phyloP scores from a whole-genome alignment of 2,113 vertebrate genomes.

The Lycocorax pyrrhopterus region DNA sequence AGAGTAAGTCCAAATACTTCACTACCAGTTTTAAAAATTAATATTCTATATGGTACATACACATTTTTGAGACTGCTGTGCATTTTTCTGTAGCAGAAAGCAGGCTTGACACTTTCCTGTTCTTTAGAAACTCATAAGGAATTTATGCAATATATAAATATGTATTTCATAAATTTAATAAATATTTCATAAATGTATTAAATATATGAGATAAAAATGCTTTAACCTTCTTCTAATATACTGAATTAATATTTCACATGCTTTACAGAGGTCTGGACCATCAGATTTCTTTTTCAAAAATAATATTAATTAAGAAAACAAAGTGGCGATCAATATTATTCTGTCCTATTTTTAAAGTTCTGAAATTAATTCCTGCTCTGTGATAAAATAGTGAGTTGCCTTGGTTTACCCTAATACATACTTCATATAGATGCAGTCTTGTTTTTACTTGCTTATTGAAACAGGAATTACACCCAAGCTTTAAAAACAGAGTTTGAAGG shows the following conservation, averaged over 20 bases:
- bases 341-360: neutral
- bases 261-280: neutral
- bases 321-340: neutral
- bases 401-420: neutral
- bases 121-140: neutral
- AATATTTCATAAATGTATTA: neutral
- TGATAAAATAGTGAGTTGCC: neutral
- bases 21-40: neutral
- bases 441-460: neutral
- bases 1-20: neutral
- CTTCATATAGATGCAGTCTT: neutral
- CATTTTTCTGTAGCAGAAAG: neutral
- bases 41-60: neutral
- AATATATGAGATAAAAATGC: neutral
- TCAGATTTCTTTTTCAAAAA: neutral
- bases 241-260: neutral
- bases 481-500: neutral
- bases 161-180: neutral
- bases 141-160: neutral
- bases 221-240: neutral
- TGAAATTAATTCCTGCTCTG: neutral
- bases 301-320: neutral
- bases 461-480: neutral
- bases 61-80: neutral
- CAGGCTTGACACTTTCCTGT: neutral